Evolutionary conservation across 2,113 vertebrate genomes (phyloP).

Genomic region (Chlamydotis undulata): DNA sequence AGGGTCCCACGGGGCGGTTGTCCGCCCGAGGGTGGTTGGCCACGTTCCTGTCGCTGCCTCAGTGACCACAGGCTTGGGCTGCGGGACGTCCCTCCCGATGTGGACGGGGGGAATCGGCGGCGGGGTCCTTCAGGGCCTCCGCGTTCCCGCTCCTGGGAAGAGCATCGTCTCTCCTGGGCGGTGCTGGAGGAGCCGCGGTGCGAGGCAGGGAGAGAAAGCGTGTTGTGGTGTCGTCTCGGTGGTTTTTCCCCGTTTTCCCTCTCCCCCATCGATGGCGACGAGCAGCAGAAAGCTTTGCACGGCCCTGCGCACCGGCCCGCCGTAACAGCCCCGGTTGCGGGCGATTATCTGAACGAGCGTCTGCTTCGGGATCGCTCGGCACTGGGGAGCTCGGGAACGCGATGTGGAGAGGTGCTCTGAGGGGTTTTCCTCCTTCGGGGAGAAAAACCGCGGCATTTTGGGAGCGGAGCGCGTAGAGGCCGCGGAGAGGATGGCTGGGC

Average conservation of each 20-base stretch:
- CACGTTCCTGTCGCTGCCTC: rapidly evolving
- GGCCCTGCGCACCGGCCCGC: not conserved
- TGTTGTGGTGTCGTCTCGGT: not conserved
- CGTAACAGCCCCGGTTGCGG: not conserved
- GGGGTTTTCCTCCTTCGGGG: not conserved
- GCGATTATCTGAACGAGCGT: not conserved
- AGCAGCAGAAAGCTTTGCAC: constrained; percentile 51
- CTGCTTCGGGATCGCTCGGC: not conserved
- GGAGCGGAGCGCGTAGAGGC: rapidly evolving
- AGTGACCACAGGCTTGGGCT: not conserved
- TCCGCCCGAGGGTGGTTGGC: rapidly evolving
- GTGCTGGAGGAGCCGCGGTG: not conserved
- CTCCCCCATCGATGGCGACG: not conserved
- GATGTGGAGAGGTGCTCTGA: not conserved
- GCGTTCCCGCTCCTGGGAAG: not conserved
- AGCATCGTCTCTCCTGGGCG: not conserved
- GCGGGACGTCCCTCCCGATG: not conserved
- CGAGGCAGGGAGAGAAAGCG: not conserved
- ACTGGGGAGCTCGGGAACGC: not conserved
- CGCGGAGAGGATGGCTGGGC: rapidly evolving
- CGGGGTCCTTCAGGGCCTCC: not conserved
- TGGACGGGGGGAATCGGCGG: not conserved
- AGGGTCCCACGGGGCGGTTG: rapidly evolving
- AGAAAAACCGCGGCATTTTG: rapidly evolving
- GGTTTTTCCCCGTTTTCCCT: not conserved